Conservation (phyloP, 2,888 invertebrate species). For the Temnothorax unifasciatus region DNA sequence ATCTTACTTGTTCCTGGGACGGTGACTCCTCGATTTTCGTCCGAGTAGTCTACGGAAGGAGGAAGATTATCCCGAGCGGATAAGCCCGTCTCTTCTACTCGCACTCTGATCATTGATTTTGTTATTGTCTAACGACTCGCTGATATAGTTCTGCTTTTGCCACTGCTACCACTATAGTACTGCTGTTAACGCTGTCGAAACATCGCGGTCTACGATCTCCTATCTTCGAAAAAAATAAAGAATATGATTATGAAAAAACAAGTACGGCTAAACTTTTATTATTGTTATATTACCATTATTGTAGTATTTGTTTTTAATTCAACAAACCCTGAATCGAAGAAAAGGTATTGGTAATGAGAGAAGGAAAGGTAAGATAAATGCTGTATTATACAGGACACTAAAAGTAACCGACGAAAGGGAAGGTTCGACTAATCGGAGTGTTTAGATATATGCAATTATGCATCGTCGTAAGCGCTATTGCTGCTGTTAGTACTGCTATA, state of each 20-base stretch:
- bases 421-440: slow-evolving; percentile 87
- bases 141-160: slow-evolving; percentile 74
- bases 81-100: slow-evolving; percentile 84
- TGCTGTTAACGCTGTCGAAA: slow-evolving; percentile 83
- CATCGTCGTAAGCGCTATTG: slow-evolving; percentile 82
- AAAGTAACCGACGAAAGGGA: slow-evolving; percentile 83
- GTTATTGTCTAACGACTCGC: slow-evolving; percentile 74
- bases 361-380: too few relatives aligned
- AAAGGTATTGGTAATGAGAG: too few relatives aligned
- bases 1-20: slow-evolving; percentile 67
- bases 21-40: slow-evolving; percentile 80
- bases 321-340: slow-evolving; percentile 84
- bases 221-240: slow-evolving; percentile 82
- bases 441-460: slow-evolving; percentile 87
- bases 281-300: not conserved
- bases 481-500: slow-evolving; percentile 69
- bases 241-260: not conserved
- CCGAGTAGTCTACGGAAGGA: slow-evolving; percentile 88
- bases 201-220: slow-evolving; percentile 84
- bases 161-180: slow-evolving; percentile 73
- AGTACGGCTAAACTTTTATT: not conserved
- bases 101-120: slow-evolving; percentile 70
- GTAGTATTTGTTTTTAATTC: not conserved
- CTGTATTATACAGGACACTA: slow-evolving; percentile 79
- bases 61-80: slow-evolving; percentile 89